Evolutionary conservation across 2,113 vertebrate species (phyloP).

Genomic region (Riparia riparia): DNA sequence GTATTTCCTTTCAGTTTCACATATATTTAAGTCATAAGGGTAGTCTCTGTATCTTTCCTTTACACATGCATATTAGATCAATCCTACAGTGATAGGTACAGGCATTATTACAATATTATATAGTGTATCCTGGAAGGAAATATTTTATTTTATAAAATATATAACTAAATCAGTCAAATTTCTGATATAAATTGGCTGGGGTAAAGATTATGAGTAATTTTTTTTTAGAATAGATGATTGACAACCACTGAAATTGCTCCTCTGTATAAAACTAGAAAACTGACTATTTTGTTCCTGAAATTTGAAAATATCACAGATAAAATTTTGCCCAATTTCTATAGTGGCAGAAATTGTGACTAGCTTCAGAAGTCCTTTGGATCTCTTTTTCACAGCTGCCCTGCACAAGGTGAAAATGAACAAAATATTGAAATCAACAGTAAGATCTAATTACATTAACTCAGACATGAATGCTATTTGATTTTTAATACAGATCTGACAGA

Average conservation of each 20-base stretch:
- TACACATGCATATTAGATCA: fast-evolving
- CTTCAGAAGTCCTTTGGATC: neutral
- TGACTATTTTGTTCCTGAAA: neutral
- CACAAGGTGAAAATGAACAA: neutral
- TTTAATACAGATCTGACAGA: neutral
- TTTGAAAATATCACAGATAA: neutral
- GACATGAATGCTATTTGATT: neutral
- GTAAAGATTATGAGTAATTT: neutral
- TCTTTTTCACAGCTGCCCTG: neutral
- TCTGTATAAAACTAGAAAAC: neutral
- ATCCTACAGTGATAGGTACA: neutral
- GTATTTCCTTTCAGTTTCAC: neutral
- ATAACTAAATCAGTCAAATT: neutral
- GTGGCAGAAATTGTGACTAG: neutral
- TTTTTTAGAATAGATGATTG: neutral
- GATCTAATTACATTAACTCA: neutral
- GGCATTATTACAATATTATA: neutral
- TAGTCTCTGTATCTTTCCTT: neutral
- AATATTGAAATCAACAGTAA: neutral
- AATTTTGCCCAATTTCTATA: neutral
- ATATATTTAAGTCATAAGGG: neutral
- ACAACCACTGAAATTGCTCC: neutral
- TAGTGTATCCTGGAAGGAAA: neutral
- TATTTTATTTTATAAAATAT: neutral
- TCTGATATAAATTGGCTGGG: neutral